phyloP scores from a whole-genome alignment of 2,113 vertebrate species.

The Rallus limicola region DNA sequence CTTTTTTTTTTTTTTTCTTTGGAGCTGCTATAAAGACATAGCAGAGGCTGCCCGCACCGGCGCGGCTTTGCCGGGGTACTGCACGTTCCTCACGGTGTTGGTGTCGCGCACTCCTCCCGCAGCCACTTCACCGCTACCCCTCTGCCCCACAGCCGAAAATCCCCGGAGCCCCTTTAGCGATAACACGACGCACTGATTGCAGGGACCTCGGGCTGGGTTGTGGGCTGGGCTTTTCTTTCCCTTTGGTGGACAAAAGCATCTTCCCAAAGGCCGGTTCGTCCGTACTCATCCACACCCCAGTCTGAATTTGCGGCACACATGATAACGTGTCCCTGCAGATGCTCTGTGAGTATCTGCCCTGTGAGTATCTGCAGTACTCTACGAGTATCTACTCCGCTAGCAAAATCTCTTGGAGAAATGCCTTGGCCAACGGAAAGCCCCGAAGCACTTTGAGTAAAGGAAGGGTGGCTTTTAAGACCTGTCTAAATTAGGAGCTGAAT shows the following conservation, averaged over 20 bases:
- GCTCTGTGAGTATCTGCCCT: too few species aligned
- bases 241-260: not conserved
- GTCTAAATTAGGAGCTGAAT: not conserved
- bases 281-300: accelerated
- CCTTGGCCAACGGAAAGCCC: not conserved
- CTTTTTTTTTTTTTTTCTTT: not conserved
- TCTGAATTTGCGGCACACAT: accelerated
- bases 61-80: not conserved
- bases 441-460: not conserved
- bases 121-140: not conserved
- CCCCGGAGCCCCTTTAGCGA: accelerated
- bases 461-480: not conserved
- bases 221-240: not conserved
- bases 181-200: accelerated
- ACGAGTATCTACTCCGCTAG: not conserved
- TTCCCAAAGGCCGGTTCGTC: not conserved
- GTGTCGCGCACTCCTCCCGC: not conserved
- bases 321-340: not conserved
- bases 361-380: too few species aligned
- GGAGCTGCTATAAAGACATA: constrained; percentile 75
- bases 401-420: not conserved
- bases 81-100: not conserved
- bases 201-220: too few species aligned
- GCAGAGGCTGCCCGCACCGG: not conserved
- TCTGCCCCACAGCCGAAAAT: not conserved